These are phyloP conservation scores for Pithys albifrons DNA, from an alignment of 2,113 vertebrate genomes.

Conservation along the genomic window DNA sequence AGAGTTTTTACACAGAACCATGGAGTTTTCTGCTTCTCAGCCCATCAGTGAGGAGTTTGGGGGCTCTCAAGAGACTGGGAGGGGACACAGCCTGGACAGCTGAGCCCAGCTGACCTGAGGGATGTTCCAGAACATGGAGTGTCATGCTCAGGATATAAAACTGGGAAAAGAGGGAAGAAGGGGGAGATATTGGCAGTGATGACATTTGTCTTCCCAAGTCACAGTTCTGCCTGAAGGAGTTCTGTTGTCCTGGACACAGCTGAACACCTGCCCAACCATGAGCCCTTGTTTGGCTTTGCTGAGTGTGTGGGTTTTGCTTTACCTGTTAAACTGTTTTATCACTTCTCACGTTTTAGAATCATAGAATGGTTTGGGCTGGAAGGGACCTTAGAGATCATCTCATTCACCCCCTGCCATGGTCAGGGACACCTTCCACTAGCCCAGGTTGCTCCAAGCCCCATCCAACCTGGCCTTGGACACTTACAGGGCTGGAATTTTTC, in stretches of 20 bases:
- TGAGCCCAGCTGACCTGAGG: background rate
- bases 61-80: background rate
- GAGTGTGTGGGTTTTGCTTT: background rate
- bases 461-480: background rate
- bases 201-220: background rate
- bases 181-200: background rate
- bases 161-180: background rate
- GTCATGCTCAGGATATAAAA: background rate
- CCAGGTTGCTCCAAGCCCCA: background rate
- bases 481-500: background rate
- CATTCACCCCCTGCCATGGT: background rate
- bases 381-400: background rate
- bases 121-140: fast-evolving
- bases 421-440: background rate
- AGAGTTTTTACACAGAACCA: background rate
- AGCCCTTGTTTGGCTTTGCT: background rate
- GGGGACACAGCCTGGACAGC: background rate
- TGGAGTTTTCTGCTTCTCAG: background rate
- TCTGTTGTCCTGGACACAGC: background rate
- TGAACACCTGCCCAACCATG: background rate
- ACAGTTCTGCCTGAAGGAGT: background rate
- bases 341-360: background rate
- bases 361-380: background rate
- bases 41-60: background rate
- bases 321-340: background rate